Evolutionary conservation across 2,797 vertebrate species (phyloP).

Genomic region (Sciurus carolinensis): DNA sequence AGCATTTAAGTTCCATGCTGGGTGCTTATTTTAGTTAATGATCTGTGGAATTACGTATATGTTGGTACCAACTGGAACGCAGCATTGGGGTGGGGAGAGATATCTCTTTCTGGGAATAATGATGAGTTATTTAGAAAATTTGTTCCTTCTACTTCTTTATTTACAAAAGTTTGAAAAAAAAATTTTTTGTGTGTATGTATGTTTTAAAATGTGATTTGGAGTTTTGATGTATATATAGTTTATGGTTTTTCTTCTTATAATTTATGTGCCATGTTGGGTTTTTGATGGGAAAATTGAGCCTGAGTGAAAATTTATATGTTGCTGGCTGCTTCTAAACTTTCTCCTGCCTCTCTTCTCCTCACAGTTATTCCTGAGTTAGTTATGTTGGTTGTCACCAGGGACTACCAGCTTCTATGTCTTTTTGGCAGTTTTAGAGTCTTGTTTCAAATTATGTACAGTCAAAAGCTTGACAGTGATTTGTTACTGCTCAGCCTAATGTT

Average conservation of each 20-base stretch:
- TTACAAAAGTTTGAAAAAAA: slow-evolving; percentile 30
- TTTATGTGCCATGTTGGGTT: slow-evolving; percentile 26
- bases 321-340: slow-evolving; percentile 58
- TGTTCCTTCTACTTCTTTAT: neutral
- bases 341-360: neutral
- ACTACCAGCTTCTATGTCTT: slow-evolving; percentile 79
- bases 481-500: slow-evolving; percentile 65
- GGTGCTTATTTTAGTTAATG: slow-evolving; percentile 17
- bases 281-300: slow-evolving; percentile 56
- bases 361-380: slow-evolving; percentile 77
- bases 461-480: slow-evolving; percentile 74
- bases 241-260: slow-evolving; percentile 65
- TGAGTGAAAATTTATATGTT: slow-evolving; percentile 73
- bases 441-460: slow-evolving; percentile 76
- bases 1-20: neutral
- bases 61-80: neutral
- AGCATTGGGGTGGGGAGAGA: neutral
- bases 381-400: slow-evolving; percentile 74
- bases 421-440: slow-evolving; percentile 82
- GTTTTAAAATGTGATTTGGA: slow-evolving; percentile 45
- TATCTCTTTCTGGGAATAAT: neutral
- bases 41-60: slow-evolving; percentile 19
- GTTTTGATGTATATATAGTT: slow-evolving; percentile 1
- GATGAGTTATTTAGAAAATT: slow-evolving; percentile 16
- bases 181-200: neutral